phyloP scores from a whole-genome alignment of 1,140 invertebrate genomes.

The Augochlora pura region DNA sequence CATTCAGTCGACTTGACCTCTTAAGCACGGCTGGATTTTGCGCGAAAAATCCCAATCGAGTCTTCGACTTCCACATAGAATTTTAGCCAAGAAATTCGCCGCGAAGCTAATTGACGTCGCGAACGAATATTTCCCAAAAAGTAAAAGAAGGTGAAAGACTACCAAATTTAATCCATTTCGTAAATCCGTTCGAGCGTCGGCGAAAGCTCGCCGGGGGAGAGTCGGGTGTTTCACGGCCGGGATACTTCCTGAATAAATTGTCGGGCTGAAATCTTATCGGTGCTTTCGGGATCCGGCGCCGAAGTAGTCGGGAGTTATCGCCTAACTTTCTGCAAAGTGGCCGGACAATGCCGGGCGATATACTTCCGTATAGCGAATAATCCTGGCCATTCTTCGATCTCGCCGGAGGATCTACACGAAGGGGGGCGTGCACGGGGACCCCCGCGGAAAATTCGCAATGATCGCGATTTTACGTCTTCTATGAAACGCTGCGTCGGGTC shows the following conservation, averaged over 20 bases:
- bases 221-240: too few species aligned
- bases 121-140: too few species aligned
- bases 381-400: too few species aligned
- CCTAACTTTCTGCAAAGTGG: not conserved
- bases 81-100: not conserved
- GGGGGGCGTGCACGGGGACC: too few species aligned
- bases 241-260: constrained; percentile 39
- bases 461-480: too few species aligned
- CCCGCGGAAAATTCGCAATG: too few species aligned
- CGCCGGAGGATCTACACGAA: too few species aligned
- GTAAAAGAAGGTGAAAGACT: too few species aligned
- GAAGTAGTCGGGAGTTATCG: constrained; percentile 3
- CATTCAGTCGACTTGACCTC: not conserved
- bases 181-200: not conserved
- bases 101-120: not conserved
- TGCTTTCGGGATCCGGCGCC: not conserved
- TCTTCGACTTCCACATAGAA: not conserved
- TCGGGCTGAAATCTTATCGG: constrained; percentile 20
- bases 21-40: not conserved
- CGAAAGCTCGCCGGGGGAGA: not conserved
- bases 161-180: not conserved
- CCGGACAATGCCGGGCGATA: not conserved
- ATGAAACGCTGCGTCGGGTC: too few species aligned
- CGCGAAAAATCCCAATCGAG: too few species aligned
- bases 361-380: too few species aligned